Percentiles rank a stretch among this genome's conserved stretches.
These are phyloP conservation scores for Callyntrura guangdongensis DNA, from an alignment of 2,888 invertebrate species.

Conservation along the genomic window DNA sequence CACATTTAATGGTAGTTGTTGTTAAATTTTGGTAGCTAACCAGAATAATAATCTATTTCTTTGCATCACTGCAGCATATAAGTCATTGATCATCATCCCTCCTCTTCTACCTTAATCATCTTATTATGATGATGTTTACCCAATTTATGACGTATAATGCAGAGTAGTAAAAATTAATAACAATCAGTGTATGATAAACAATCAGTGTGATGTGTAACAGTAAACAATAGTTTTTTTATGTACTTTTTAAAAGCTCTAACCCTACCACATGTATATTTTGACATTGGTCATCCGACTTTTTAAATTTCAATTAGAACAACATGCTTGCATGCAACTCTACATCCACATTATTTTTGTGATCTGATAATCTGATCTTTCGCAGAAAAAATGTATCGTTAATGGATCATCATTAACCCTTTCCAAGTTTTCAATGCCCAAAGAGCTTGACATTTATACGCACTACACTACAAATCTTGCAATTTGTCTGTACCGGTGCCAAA, in stretches of 20 bases:
- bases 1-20: not conserved
- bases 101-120: not conserved
- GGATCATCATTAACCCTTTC: conserved; percentile 33
- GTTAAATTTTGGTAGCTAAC: conserved; percentile 33
- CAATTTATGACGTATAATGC: conserved; percentile 50
- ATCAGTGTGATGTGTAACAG: not conserved
- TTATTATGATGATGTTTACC: conserved; percentile 2
- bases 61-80: conserved; percentile 20
- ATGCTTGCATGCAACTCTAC: not conserved
- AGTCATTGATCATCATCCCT: not conserved
- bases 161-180: not conserved
- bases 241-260: not conserved
- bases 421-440: conserved; percentile 27
- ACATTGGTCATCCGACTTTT: conserved; percentile 33
- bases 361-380: conserved; percentile 10
- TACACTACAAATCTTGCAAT: conserved; percentile 44
- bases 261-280: not conserved
- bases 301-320: conserved; percentile 39
- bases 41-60: not conserved
- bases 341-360: not conserved
- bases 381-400: conserved; percentile 21
- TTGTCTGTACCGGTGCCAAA: conserved; percentile 50
- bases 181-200: conserved; percentile 11
- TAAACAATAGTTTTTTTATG: conserved; percentile 26
- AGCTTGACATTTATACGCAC: conserved; percentile 24